These are phyloP conservation scores for Urosaurus nigricauda DNA, from an alignment of 2,797 vertebrate species.

Conservation along the genomic window DNA sequence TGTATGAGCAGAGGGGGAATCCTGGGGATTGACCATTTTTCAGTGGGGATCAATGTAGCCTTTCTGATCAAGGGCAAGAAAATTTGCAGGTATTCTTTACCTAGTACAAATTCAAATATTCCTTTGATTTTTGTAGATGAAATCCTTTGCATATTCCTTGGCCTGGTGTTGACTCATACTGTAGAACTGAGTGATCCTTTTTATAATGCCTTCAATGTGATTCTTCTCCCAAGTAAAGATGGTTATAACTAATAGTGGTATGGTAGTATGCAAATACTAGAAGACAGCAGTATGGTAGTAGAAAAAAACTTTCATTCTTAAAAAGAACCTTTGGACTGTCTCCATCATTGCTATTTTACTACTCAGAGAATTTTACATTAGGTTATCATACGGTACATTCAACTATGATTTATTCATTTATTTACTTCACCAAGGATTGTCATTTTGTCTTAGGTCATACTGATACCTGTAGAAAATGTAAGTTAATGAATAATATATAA, in stretches of 20 bases:
- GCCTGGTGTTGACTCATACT: neutral
- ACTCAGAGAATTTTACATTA: neutral
- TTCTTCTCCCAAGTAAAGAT: no score
- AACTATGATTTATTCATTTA: neutral
- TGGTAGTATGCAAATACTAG: no score
- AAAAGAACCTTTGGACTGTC: neutral
- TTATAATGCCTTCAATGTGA: neutral
- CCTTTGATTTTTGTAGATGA: neutral
- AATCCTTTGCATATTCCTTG: neutral
- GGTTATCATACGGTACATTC: neutral
- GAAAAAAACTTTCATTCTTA: neutral
- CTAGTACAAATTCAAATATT: neutral
- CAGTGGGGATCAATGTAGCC: no score
- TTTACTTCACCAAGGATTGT: neutral
- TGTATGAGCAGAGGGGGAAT: no score
- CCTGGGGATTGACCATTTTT: no score
- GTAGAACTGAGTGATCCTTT: neutral
- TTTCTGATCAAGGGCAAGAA: no score
- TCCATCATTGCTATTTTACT: neutral
- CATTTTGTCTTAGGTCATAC: neutral
- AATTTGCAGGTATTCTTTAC: no score
- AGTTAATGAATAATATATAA: constrained; percentile 18
- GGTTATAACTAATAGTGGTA: neutral
- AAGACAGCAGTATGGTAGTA: neutral
- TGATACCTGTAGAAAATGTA: neutral